Base-by-base conservation (phyloP, 2,113 vertebrate genomes). In the Psettodes erumei region DNA sequence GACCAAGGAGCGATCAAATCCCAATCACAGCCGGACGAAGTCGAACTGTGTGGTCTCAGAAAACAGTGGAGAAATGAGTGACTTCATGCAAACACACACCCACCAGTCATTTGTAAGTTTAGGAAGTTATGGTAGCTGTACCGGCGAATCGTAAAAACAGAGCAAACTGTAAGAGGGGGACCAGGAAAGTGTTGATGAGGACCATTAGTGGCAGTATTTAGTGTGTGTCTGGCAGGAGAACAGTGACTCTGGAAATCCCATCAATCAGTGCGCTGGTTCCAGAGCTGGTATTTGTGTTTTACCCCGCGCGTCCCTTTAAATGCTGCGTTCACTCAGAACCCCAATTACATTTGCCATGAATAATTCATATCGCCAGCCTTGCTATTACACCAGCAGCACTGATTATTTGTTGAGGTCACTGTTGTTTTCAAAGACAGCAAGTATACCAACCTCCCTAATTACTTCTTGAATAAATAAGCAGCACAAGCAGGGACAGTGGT, bases 381-480 rank as follows among this genome's bases (percentile, higher is more conserved):
- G 37, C 50, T 40, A 50, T 71, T 40, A 64, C 8, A 23, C 32
- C 28, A 47, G 19, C 21, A 40, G 56, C 32, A 58, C n/a, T 32
- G n/a, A 19, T 19, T 38, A 1, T 58, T 25, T 42, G 60, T 37
- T 43, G 47, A 61, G 48, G 73, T 72, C 69, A 68, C 21, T 11
- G 68, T 67, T 66, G 67, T 77, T 82, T 62, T 72, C 40, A 72
- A 67, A 72, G 62, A 62, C 63, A 59, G 7, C 38, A 62, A 16
- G 40, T 11, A 50, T 30, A 70, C 43, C 48, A 63, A 23, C 18
- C 40, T 25, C 55, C 68, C 61, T 28, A 68, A 77, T 77, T 43
- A 68, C 9, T 12, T 50, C 47, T 67, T 43, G 30, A 55, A 67
- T 55, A 59, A 72, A 62, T 61, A 76, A 45, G 30, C n/a, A 54